Evolutionary conservation across 1,140 invertebrate species (phyloP).

Genomic region (Drosophila orosa): DNA sequence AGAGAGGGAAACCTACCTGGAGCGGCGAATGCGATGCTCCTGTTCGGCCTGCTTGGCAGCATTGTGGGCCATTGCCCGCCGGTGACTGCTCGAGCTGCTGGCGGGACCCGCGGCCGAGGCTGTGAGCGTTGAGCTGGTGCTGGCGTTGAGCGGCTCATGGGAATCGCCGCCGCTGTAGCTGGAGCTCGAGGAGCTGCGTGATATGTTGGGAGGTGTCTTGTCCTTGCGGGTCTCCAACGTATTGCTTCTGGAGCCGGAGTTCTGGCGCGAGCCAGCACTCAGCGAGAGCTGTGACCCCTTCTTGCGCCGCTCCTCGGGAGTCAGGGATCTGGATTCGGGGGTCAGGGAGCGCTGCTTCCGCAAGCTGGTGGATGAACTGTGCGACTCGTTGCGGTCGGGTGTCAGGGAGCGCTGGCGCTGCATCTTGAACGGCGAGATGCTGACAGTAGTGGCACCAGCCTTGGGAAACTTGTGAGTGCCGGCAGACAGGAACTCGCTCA

Average conservation of each 20-base stretch:
- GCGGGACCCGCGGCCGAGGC: neutral
- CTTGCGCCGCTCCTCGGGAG: constrained; percentile 77
- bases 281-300: constrained; percentile 78
- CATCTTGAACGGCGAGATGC: constrained; percentile 71
- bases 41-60: constrained; percentile 68
- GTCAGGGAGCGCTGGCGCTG: constrained; percentile 78
- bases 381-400: constrained; percentile 80
- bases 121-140: constrained; percentile 29
- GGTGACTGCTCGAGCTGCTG: constrained; percentile 29
- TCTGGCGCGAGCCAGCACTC: constrained; percentile 70
- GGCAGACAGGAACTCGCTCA: constrained; percentile 71
- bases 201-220: constrained; percentile 71
- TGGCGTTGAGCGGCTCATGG: constrained; percentile 54
- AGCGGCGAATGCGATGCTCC: constrained; percentile 79
- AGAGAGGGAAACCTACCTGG: constrained; percentile 80
- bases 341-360: constrained; percentile 82
- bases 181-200: constrained; percentile 82
- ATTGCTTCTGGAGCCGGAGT: constrained; percentile 74
- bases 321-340: constrained; percentile 78
- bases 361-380: constrained; percentile 76
- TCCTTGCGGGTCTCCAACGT: constrained; percentile 77
- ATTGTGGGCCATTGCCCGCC: constrained; percentile 53
- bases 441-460: constrained; percentile 27
- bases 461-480: constrained; percentile 70
- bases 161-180: constrained; percentile 78